Percentiles rank a stretch among this genome's conserved stretches.
These are phyloP conservation scores for Allacma fusca DNA, from an alignment of 2,888 invertebrate genomes.

Conservation along the genomic window DNA sequence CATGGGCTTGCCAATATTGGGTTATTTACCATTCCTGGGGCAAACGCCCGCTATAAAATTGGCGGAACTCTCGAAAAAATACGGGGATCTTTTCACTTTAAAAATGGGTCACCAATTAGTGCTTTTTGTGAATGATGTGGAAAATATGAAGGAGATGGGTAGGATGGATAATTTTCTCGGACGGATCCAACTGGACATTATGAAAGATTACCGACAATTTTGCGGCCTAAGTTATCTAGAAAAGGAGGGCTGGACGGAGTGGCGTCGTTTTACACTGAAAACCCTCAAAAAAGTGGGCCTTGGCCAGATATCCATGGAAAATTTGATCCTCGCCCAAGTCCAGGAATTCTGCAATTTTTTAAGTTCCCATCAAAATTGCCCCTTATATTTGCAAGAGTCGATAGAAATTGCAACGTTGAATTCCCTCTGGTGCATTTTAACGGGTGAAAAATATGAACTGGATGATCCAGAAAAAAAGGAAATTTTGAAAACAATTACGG, in stretches of 20 bases:
- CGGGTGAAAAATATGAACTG: constrained; percentile 57
- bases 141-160: constrained; percentile 53
- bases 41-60: constrained; percentile 53
- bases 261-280: constrained; percentile 53
- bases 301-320: constrained; percentile 55
- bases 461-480: constrained; percentile 54
- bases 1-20: constrained; percentile 51
- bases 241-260: constrained; percentile 56
- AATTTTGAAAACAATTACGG: constrained; percentile 38
- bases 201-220: constrained; percentile 49
- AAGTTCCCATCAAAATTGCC: constrained; percentile 45
- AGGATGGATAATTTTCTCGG: constrained; percentile 56
- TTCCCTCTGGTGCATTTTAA: constrained; percentile 55
- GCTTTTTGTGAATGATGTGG: constrained; percentile 55
- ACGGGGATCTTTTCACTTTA: constrained; percentile 53
- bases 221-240: constrained; percentile 54
- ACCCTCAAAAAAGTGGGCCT: constrained; percentile 55
- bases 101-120: constrained; percentile 54
- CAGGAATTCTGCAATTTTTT: constrained; percentile 23
- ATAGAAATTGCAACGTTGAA: constrained; percentile 57
- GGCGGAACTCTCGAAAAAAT: constrained; percentile 52
- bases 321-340: constrained; percentile 54
- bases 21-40: constrained; percentile 57
- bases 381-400: constrained; percentile 53
- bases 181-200: constrained; percentile 52